Evolutionary conservation across 2,888 invertebrate species (phyloP).

Genomic region (Lagria hirta): DNA sequence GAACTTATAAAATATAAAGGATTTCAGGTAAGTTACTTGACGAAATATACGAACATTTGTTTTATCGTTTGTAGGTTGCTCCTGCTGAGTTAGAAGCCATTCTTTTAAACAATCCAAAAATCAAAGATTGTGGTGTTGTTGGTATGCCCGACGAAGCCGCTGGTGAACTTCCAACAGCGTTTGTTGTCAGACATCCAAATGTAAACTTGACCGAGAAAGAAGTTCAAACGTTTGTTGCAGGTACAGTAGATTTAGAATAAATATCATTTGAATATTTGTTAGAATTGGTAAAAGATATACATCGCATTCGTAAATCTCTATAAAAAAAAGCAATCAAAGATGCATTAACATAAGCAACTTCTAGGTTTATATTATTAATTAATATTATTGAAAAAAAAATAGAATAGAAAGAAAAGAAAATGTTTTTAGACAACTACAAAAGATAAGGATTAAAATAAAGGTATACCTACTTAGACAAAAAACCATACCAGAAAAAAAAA

Average conservation of each 20-base stretch:
- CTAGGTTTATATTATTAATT: too few species aligned
- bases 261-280: too few species aligned
- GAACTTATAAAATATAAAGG: slow-evolving; percentile 90
- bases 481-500: too few species aligned
- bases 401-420: too few species aligned
- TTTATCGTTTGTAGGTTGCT: slow-evolving; percentile 57
- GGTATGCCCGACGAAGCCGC: slow-evolving; percentile 69
- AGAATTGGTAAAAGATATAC: too few species aligned
- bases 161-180: slow-evolving; percentile 77
- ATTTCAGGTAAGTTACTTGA: slow-evolving; percentile 67
- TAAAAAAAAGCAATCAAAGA: too few species aligned
- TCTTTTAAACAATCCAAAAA: slow-evolving; percentile 67
- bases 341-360: too few species aligned
- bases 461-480: too few species aligned
- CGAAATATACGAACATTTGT: neutral
- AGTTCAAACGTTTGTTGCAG: slow-evolving; percentile 54
- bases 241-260: slow-evolving; percentile 32
- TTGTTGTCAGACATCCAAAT: slow-evolving; percentile 66
- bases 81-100: slow-evolving; percentile 86
- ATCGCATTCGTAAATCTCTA: too few species aligned
- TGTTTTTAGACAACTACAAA: too few species aligned
- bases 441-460: too few species aligned
- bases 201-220: slow-evolving; percentile 55
- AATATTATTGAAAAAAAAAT: too few species aligned
- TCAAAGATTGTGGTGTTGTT: slow-evolving; percentile 82